Evolutionary conservation across 2,113 vertebrate genomes (phyloP), one percentile per base, ranked within the genome.

Genomic region (Oostethus manadensis): DNA sequence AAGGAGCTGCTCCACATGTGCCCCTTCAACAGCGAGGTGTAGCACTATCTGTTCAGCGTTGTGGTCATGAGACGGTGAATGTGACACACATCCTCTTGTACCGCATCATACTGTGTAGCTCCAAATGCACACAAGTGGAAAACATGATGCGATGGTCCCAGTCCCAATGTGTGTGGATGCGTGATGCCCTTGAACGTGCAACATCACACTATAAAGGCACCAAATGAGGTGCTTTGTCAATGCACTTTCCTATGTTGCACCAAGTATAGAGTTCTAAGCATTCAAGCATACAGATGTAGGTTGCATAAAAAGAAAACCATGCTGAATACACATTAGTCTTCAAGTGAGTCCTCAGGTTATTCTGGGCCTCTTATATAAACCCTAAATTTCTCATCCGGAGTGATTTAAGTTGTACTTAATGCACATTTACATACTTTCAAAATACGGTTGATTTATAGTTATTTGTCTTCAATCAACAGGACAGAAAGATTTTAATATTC

Each of bases 61-160:
- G 66, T 75, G 62, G 73, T 68, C 58, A 58, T 14, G 71, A 61
- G 66, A 71, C 55, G 62, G 75, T 82, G 78, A 80, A n/a, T 58
- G 55, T 64, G 53, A 55, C 50, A 71, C 53, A 53, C 73, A 68
- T 64, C 58, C 55, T 71, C 74, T 78, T 51, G 20, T n/a, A n/a
- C n/a, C n/a, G n/a, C n/a, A n/a, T 61, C 70, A 71, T 70, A 73
- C 70, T 78, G 60, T 62, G 73, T 84, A 87, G 80, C 83, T 87
- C 77, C 80, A 75, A 81, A 78, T 56, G 57, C 56, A 62, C 73
- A 67, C 51, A 56, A 18, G 8, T 53, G 50, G 45, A 60, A 49
- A 48, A 10, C 51, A 62, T 40, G 46, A 65, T 26, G 18, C 56
- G 50, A 8, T 4, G 9, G 56, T 65, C 58, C 40, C 26, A 56